Conservation (phyloP, 2,797 vertebrate genomes). For the Xerus rutilus region DNA sequence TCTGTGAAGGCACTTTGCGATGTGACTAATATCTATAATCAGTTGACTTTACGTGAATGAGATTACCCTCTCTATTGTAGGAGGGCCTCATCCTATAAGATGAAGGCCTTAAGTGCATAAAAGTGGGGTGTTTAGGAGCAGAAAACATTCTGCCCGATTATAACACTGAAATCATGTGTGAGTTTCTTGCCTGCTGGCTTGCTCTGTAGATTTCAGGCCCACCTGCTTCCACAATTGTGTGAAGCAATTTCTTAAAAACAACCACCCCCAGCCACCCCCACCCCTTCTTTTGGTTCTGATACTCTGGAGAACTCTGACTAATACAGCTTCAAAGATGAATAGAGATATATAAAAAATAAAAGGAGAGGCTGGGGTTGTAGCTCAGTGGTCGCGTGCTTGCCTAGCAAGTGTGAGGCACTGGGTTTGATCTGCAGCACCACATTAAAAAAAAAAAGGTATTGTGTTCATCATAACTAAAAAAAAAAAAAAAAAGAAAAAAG, state of each 20-base stretch:
- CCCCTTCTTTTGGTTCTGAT: not conserved
- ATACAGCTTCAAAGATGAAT: not conserved
- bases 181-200: not conserved
- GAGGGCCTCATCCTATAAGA: not conserved
- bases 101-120: not conserved
- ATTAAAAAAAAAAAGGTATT: no score
- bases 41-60: no score
- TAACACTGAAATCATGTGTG: not conserved
- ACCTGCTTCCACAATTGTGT: not conserved
- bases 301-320: not conserved
- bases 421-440: no score
- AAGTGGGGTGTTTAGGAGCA: not conserved
- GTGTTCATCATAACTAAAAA: no score
- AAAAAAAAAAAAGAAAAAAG: no score
- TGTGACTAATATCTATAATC: not conserved
- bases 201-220: not conserved
- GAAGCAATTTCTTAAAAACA: not conserved
- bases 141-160: not conserved
- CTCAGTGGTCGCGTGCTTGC: no score
- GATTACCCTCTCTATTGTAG: not conserved
- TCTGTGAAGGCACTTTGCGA: not conserved
- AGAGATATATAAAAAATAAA: not conserved
- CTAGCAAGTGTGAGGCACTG: no score
- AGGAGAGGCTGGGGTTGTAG: not conserved
- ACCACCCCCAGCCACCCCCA: no score